Evolutionary conservation across 2,888 invertebrate species (phyloP), one percentile per base, ranked within the genome.

Genomic region (Rhogogaster chlorosoma): DNA sequence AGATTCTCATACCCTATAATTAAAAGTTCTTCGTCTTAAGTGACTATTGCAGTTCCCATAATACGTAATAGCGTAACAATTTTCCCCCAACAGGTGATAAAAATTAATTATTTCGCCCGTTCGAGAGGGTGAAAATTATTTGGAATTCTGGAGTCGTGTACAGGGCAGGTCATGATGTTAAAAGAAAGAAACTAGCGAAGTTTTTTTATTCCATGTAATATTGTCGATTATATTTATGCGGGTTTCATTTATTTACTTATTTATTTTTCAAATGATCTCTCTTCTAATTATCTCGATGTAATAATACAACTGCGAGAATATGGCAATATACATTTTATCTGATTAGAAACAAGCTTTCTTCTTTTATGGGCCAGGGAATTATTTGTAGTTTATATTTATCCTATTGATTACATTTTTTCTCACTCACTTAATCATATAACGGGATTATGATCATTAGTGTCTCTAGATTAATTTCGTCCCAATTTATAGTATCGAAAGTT

Each of bases 171-270:
- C 45, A 61, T 57, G 26, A 29, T 26, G 84, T 73, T 53, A 57
- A 29, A 49, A 53, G 4, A 49, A 57, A 73, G 26, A 36, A 1
- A 57, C 57, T 29, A 53, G 61, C 26, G 53, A 73, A 84, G 73
- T 84, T 45, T 84, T 45, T 84, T 84, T 45, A 84, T 84, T 64
- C 45, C 36, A 42, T 22, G 64, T 78, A 26, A 80, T 64, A 83
- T 73, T 85, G 53, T 64, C 53, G 49, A 84, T 80, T 22, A 85
- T 82, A 85, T 82, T 82, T 32, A 22, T 7, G 57, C 83, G 64
- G 32, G 53, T 57, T n/a, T n/a, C n/a, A n/a, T n/a, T 75, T 73
- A 57, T 57, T 42, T 86, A 49, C 36, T 49, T 64, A 77, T 42
- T 82, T 67, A n/a, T 71, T 4, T 71, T 12, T 1, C 18, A 2